phyloP scores from a whole-genome alignment of 2,888 invertebrate genomes.

The Steinernema scapterisci region DNA sequence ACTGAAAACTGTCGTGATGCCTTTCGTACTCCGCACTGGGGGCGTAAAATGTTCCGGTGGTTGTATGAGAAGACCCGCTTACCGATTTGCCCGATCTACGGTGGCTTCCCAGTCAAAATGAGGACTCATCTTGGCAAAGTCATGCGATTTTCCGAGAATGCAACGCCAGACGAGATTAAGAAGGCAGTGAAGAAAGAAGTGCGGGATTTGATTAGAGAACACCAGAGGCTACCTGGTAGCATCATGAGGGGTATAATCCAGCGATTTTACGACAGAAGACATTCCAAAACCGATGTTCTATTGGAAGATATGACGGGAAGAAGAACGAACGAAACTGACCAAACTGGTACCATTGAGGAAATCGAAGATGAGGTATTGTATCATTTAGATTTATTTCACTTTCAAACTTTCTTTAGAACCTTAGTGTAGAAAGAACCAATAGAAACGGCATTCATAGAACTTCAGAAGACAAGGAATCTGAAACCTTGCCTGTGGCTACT shows the following conservation, averaged over 20 bases:
- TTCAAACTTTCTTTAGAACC: background rate
- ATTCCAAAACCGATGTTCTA: conserved; percentile 17
- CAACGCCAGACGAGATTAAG: conserved; percentile 59
- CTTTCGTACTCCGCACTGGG: conserved; percentile 77
- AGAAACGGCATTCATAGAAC: conserved; percentile 7
- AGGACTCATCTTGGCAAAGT: conserved; percentile 64
- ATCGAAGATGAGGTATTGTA: background rate
- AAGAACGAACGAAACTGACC: background rate
- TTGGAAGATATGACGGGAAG: background rate
- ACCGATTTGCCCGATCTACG: conserved; percentile 91
- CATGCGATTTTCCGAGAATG: conserved; percentile 55
- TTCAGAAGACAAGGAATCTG: background rate
- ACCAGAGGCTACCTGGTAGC: conserved; percentile 64
- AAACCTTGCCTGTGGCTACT: no score
- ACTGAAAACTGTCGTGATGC: conserved; percentile 94
- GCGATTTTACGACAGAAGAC: conserved; percentile 44
- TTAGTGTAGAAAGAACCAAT: background rate
- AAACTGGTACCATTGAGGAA: background rate
- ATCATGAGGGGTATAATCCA: conserved; percentile 60
- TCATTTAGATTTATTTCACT: background rate
- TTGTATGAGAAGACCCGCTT: conserved; percentile 83
- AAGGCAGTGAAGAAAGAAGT: conserved; percentile 43
- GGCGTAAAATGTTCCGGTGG: conserved; percentile 72
- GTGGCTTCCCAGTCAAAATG: conserved; percentile 92
- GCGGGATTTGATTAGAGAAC: conserved; percentile 54